A percentile compares a stretch with the other conserved stretches of the same genome.
Conservation (phyloP, 2,888 invertebrate genomes). For the Itoplectis maculator region DNA sequence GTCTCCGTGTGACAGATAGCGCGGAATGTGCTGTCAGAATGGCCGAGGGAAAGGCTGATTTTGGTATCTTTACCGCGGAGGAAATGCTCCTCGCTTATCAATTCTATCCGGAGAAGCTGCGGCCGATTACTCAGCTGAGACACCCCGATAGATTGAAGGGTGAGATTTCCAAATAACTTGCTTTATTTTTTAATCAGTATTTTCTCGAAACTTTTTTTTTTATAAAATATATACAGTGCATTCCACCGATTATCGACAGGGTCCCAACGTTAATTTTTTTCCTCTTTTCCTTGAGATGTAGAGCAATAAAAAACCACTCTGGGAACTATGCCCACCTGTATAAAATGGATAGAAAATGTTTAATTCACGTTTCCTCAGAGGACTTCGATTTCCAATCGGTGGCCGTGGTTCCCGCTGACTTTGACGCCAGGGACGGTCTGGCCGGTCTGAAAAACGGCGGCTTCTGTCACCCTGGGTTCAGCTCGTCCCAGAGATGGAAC, state of each 20-base stretch:
- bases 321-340: too few species aligned
- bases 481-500: conserved; percentile 86
- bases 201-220: too few species aligned
- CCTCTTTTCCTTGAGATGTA: too few species aligned
- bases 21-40: conserved; percentile 88
- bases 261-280: too few species aligned
- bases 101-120: conserved; percentile 75
- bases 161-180: conserved; percentile 78
- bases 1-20: conserved; percentile 82
- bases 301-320: too few species aligned
- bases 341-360: background rate
- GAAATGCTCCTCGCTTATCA: conserved; percentile 86
- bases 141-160: conserved; percentile 79
- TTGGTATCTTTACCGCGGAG: conserved; percentile 88
- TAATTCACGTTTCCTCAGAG: conserved; percentile 80
- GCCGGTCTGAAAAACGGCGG: conserved; percentile 85
- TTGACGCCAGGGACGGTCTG: conserved; percentile 81
- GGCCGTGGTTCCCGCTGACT: conserved; percentile 86
- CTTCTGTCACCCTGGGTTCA: conserved; percentile 89
- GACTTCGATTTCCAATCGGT: conserved; percentile 87
- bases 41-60: conserved; percentile 85
- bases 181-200: background rate
- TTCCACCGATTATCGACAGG: too few species aligned
- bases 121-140: conserved; percentile 77
- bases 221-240: too few species aligned